Base-by-base conservation (phyloP, 2,888 invertebrate species). In the Sphaerophoria taeniata region DNA sequence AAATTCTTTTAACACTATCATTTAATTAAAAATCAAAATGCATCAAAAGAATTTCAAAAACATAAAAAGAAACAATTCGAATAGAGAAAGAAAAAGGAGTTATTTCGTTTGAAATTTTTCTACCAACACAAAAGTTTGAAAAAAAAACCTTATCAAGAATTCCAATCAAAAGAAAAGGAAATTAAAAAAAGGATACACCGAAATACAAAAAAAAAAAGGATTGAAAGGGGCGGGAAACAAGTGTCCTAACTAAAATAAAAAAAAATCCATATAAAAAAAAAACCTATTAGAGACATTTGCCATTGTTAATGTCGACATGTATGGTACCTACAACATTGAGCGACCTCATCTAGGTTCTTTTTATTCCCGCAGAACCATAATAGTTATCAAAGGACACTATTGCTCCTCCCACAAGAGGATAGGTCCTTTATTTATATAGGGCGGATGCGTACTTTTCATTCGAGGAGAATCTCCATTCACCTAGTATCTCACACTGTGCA, bases 351-450 rank as follows among this genome's bases (percentile, higher is more conserved):
- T 49, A 51, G 24, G 24, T 24, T 24, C 53, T 51, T 81, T 73
- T 56, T 45, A 56, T 33, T 56, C 9, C 6, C 6, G 49, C 58
- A 76, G 33, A 69, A 73, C 58, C 81, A 85, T 77, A 60, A 61
- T 45, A 65, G 43, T 43, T 7, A 56, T 45, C 85, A 73, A 85
- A 85, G 85, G 85, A 85, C 49, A 24, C 24, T 24, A 85, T 85
- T 70, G 85, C 85, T 85, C 85, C 85, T 85, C 85, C 85, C 76
- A 85, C 85, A 77, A 76, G 69, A 80, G 85, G 85, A 81, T 81
- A 85, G 85, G 85, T 85, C 85, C 85, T 85, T 85, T 73, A 33
- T 73, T 85, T 70, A 85, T 76, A 81, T 72, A 81, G 73, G 85
- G 85, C 85, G 85, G 72, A 85, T 77, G 45, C 81, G 76, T 61